These are phyloP conservation scores for Junonia oenone DNA, from an alignment of 2,888 invertebrate genomes.

Conservation along the genomic window DNA sequence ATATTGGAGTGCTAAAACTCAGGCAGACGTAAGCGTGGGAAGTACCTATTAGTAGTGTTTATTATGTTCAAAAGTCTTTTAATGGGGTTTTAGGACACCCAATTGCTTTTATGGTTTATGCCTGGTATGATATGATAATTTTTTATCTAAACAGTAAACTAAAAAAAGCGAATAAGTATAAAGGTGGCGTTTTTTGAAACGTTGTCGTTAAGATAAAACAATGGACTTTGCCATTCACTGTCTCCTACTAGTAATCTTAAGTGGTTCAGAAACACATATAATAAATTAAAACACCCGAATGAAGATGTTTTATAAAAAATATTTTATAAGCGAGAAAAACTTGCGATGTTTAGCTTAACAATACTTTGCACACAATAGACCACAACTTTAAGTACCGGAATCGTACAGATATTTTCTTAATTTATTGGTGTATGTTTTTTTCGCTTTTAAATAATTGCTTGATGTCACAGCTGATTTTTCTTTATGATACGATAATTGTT, in stretches of 20 bases:
- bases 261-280: conserved; percentile 17
- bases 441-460: conserved; percentile 45
- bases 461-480: conserved; percentile 66
- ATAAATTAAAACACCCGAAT: too few species aligned
- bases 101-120: conserved; percentile 61
- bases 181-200: too few species aligned
- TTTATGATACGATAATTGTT: conserved; percentile 65
- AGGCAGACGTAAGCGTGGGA: conserved; percentile 50
- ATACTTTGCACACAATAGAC: too few species aligned
- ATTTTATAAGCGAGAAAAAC: too few species aligned
- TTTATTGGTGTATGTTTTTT: background rate
- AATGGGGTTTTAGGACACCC: conserved; percentile 58
- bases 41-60: conserved; percentile 58
- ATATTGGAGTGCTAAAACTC: conserved; percentile 65
- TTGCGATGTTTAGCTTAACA: too few species aligned
- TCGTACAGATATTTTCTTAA: background rate
- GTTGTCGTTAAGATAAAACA: conserved; percentile 35
- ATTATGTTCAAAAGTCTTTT: conserved; percentile 55
- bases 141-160: conserved; percentile 43
- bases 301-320: conserved; percentile 31
- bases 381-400: too few species aligned
- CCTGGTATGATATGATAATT: conserved; percentile 64
- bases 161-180: conserved; percentile 29
- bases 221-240: conserved; percentile 41
- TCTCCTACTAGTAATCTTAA: too few species aligned